These are phyloP conservation scores for Lepilemur septentrionalis DNA, from an alignment of 2,797 vertebrate species.

Conservation along the genomic window DNA sequence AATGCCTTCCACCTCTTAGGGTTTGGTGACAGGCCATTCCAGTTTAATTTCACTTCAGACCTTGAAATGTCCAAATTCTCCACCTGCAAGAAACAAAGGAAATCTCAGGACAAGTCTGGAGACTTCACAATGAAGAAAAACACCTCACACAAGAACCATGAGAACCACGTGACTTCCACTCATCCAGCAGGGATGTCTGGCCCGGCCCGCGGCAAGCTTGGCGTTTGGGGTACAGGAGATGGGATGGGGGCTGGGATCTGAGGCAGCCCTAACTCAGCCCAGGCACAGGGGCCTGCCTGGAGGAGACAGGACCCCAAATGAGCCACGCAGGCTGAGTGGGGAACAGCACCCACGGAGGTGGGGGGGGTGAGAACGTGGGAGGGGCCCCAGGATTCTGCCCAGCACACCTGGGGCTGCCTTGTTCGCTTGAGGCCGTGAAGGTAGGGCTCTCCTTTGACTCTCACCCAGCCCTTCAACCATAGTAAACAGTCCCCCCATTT, in stretches of 20 bases:
- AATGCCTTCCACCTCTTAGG: slow-evolving; percentile 64
- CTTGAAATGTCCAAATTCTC: slow-evolving; percentile 54
- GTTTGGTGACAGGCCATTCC: slow-evolving; percentile 48
- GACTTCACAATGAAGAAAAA: neutral
- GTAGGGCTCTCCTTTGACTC: neutral
- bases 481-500: neutral
- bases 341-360: accelerated
- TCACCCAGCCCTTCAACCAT: neutral
- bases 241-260: neutral
- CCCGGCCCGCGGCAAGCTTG: neutral
- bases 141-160: neutral
- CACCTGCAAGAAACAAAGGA: slow-evolving; percentile 57
- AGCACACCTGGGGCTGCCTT: neutral
- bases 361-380: neutral
- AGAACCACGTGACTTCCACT: neutral
- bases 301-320: too few relatives aligned
- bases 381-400: neutral
- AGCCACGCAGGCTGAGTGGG: neutral
- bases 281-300: neutral
- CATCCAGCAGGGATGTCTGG: neutral
- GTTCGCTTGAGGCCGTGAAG: neutral
- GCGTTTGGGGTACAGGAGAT: neutral
- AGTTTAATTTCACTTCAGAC: slow-evolving; percentile 64
- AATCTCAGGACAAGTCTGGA: neutral
- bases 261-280: neutral